Base-by-base conservation (phyloP, 2,888 invertebrate species). In the Odontocerum albicorne region DNA sequence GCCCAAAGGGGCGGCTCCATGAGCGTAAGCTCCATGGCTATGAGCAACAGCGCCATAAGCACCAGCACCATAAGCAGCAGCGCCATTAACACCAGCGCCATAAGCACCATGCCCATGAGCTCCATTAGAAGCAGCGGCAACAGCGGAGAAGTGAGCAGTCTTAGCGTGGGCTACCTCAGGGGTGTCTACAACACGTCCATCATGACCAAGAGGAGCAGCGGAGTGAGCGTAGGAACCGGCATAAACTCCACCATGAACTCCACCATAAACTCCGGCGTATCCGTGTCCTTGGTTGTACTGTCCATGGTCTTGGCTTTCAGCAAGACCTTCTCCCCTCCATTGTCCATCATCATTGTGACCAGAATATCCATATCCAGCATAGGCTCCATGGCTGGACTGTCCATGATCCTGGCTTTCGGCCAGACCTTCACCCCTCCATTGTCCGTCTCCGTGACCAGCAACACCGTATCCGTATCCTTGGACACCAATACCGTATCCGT, bases 171-270 rank as follows among this genome's bases (percentile, higher is more conserved):
- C 81, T 35, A 83, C 83, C 68, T 83, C 83, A 55, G 81, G 82
- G 39, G 81, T 82, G 69, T 82, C 83, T 64, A 81, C 74, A 67
- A 83, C 82, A 66, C 76, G 16, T 32, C 78, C 78, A 64, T 78
- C 78, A 56, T 81, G 80, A 13, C 81, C 79, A 27, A 54, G 36
- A 17, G 46, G 59, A n/a, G 54, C 56, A 3, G 55, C 38, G 17
- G 49, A 49, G 39, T 63, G 63, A 31, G 68, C 68, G 64, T 69
- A 66, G 49, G 68, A 38, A 3, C 55, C 55, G 12, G 33, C 15
- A n/a, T n/a, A n/a, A n/a, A n/a, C n/a, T 19, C n/a, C 4, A n/a
- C n/a, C n/a, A n/a, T n/a, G n/a, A n/a, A n/a, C n/a, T 19, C 21
- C 20, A n/a, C 40, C 40, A n/a, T n/a, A n/a, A n/a, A n/a, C n/a